These are phyloP conservation scores for Agrilus planipennis DNA, from an alignment of 1,140 invertebrate species.

Conservation along the genomic window DNA sequence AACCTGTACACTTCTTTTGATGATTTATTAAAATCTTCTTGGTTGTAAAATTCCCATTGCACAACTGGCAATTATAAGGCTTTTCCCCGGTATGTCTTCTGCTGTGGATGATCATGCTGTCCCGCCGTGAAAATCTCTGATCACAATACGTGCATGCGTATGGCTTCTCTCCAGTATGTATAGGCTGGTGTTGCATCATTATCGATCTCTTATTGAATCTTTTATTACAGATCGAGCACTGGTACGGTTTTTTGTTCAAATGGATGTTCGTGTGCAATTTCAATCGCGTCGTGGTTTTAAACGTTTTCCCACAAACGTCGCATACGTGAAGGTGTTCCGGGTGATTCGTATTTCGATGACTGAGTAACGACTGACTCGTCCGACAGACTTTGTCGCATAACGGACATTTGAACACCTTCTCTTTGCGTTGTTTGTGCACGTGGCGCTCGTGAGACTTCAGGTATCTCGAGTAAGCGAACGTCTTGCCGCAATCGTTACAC, in stretches of 20 bases:
- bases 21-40: conserved; percentile 5
- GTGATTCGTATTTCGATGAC: background rate
- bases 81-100: conserved; percentile 46
- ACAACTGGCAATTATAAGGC: conserved; percentile 49
- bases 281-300: conserved; percentile 45
- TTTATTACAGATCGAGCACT: conserved; percentile 39
- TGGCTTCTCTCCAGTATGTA: conserved; percentile 57
- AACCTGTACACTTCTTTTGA: background rate
- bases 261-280: conserved; percentile 53
- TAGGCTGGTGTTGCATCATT: conserved; percentile 56
- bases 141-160: conserved; percentile 61
- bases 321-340: conserved; percentile 4
- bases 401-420: conserved; percentile 62
- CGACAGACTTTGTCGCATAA: conserved; percentile 23
- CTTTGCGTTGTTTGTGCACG: conserved; percentile 48
- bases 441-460: no score
- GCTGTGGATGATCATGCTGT: conserved; percentile 48
- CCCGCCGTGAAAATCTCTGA: conserved; percentile 54
- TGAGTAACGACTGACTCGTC: conserved; percentile 37
- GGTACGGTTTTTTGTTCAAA: conserved; percentile 35
- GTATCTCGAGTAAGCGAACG: no score
- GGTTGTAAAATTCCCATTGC: conserved; percentile 50
- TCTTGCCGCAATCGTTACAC: conserved; percentile 30
- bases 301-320: conserved; percentile 42
- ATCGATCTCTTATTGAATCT: conserved; percentile 54